Conservation (phyloP, 2,113 vertebrate species). For the Eleginops maclovinus region DNA sequence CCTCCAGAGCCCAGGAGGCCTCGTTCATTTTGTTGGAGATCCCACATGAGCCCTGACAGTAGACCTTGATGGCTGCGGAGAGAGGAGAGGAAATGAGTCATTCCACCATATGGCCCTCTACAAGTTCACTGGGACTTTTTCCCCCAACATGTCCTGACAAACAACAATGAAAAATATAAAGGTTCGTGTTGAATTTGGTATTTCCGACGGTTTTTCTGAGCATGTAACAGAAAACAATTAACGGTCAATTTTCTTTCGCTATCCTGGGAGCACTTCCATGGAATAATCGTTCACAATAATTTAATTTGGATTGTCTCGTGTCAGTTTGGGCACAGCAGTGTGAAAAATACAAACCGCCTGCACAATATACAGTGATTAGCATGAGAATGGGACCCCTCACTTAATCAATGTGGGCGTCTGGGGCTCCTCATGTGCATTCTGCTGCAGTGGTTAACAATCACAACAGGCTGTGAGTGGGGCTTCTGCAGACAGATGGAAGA, state of each 20-base stretch:
- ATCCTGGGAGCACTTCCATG: no score
- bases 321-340: not conserved
- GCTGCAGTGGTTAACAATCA: constrained; percentile 26
- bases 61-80: constrained; percentile 92
- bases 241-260: not conserved
- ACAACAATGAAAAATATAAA: no score
- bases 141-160: not conserved
- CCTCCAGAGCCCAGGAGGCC: constrained; percentile 87
- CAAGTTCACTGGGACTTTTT: not conserved
- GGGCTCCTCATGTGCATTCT: not conserved
- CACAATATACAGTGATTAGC: constrained; percentile 7
- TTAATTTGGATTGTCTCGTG: no score
- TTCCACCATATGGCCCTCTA: not conserved
- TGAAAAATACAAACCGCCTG: no score
- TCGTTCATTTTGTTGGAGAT: constrained; percentile 93
- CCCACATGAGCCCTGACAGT: constrained; percentile 91
- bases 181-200: not conserved
- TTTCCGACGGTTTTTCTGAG: not conserved
- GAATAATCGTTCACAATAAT: no score
- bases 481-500: constrained; percentile 23
- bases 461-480: constrained; percentile 4
- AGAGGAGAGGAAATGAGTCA: constrained; percentile 29
- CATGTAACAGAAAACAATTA: not conserved
- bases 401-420: constrained; percentile 11
- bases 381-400: constrained; percentile 21